Evolutionary conservation across 2,797 vertebrate species (phyloP), one percentile per base, ranked within the genome.

Genomic region (Eleutherodactylus coqui): DNA sequence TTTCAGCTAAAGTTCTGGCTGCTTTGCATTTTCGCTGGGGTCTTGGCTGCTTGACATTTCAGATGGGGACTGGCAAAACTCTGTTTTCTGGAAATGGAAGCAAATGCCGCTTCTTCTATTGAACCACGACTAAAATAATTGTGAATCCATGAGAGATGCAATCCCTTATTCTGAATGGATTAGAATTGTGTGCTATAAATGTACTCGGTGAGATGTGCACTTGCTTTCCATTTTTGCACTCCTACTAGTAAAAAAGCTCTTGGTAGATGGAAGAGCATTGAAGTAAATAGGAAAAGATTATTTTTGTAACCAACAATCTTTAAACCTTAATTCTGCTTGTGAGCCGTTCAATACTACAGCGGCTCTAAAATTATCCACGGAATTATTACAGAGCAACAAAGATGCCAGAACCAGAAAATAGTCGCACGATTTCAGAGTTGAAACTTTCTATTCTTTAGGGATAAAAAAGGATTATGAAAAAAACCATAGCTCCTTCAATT

Each of bases 181-280:
- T 78, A 16, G 49, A 83, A 79, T 17, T 27, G 27, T 27, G 13
- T 72, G 47, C 14, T 45, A 60, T 83, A 90, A 91, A 89, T 88
- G 64, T 75, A 83, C 85, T 89, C 67, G 75, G 87, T 36, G 55
- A 89, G 75, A 90, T 84, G 49, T 91, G 90, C 49, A 87, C 90
- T 90, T 89, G 60, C 86, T 90, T 77, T 88, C 88, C 88, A 17
- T 81, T 92, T 90, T 75, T 80, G 87, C 91, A 92, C 89, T 89
- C 89, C 82, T 86, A 88, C 90, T 90, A 91, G 84, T 88, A 82
- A 80, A 89, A 91, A 89, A 86, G 85, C 85, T 85, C 88, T 88
- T 89, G 89, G 89, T 90, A 90, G 90, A 92, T 90, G 88, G n/a
- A 90, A 82, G 91, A 29, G 60, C 58, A 81, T 82, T 82, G 79